phyloP scores from a whole-genome alignment of 1,140 invertebrate species.

The Adoxophyes honmai region DNA sequence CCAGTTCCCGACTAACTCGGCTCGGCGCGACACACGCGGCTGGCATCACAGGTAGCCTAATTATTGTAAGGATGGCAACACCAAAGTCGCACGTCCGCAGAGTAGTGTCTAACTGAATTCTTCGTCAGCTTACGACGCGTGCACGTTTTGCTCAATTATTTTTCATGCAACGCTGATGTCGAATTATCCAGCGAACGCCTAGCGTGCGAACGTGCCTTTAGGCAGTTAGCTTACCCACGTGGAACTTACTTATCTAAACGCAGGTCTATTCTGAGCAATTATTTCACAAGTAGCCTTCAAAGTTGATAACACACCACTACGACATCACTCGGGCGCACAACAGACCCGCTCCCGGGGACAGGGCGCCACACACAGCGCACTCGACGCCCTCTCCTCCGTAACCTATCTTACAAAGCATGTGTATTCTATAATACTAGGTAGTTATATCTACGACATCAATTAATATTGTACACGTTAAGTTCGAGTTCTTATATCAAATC shows the following conservation, averaged over 20 bases:
- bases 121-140: background rate
- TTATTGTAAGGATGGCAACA: constrained; percentile 9
- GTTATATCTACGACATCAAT: constrained; percentile 58
- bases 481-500: constrained; percentile 43
- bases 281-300: constrained; percentile 1
- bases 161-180: constrained; percentile 8
- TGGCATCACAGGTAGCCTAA: constrained; percentile 1
- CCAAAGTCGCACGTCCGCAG: background rate
- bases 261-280: constrained; percentile 10
- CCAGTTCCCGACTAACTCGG: background rate
- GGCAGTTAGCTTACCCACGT: constrained; percentile 13
- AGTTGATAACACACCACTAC: constrained; percentile 1
- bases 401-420: constrained; percentile 32
- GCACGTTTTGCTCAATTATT: constrained; percentile 6
- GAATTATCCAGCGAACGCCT: constrained; percentile 11
- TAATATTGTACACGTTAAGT: constrained; percentile 51
- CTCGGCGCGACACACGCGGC: background rate
- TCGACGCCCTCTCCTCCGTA: background rate
- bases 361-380: background rate
- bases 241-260: constrained; percentile 13
- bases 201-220: constrained; percentile 10
- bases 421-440: constrained; percentile 38
- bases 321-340: background rate
- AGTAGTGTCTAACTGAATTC: background rate
- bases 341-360: background rate